Evolutionary conservation across 2,888 invertebrate species (phyloP), one percentile per base, ranked within the genome.

Genomic region (Halocaridina rubra): DNA sequence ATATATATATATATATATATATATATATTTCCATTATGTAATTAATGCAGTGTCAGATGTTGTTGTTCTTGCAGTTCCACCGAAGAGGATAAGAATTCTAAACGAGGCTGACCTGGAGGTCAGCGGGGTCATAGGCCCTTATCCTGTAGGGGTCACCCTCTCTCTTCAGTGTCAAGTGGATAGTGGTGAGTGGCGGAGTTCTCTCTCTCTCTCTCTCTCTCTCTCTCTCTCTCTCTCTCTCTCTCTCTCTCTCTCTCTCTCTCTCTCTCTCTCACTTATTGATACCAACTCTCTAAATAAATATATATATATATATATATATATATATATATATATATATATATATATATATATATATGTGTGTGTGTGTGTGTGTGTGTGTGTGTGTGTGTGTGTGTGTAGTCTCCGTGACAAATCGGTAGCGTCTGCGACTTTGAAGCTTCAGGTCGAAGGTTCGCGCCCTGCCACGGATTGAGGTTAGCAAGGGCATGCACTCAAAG

Each of bases 131-230:
- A 88, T 89, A 22, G 89, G 90, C 10, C 90, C 90, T 3, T 90
- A 90, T 82, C 89, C 89, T 61, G 90, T 90, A 78, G 90, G 90
- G 0, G 88, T 89, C 33, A 88, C 88, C 0, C 86, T 90, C 19
- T 89, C 87, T 22, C 88, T 90, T n/a, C 86, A 89, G 27, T 90
- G 90, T 80, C 89, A 89, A 77, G 89, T 89, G 59, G 88, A 89
- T 61, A 89, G 90, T 88, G 90, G 90, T 90, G 88, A 88, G 89
- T 88, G 29, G 3, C n/a, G 32, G 33, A 22, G 0, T 72, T 1
- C 71, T 27, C 22, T 2, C 71, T 27, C 71, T n/a, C 1, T 22
- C 33, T 72, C 32, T 29, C 30, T 32, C 29, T 29, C 69, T n/a
- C 69, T 69, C 32, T 30, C 46, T 22, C n/a, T 69, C 69, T 27